Percentiles rank a stretch among this genome's conserved stretches.
Evolutionary conservation across 2,888 invertebrate species (phyloP).

Genomic region (Athalia circularis): DNA sequence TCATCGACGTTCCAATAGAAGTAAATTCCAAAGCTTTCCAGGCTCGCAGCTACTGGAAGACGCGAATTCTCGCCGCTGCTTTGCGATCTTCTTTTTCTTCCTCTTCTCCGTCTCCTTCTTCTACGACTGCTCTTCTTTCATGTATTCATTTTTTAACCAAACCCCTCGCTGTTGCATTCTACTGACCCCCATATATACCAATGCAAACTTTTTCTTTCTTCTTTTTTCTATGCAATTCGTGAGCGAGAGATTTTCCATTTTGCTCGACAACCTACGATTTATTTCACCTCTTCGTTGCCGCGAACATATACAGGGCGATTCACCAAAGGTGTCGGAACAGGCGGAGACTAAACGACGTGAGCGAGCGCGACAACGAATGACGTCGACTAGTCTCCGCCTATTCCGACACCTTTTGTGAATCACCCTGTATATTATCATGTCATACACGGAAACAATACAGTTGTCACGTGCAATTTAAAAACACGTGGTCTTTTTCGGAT

Average conservation of each 20-base stretch:
- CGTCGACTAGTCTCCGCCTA: too few relatives aligned
- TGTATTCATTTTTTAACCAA: background rate
- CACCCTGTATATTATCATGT: slow-evolving; percentile 4
- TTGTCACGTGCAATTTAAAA: slow-evolving; percentile 39
- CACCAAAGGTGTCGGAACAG: too few relatives aligned
- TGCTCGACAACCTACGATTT: background rate
- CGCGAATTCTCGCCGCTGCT: slow-evolving; percentile 22
- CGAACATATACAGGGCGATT: too few relatives aligned
- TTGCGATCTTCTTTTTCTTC: background rate
- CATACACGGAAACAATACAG: slow-evolving; percentile 13
- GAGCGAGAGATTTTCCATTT: too few relatives aligned
- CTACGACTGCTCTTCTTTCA: background rate
- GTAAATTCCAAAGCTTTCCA: slow-evolving; percentile 23
- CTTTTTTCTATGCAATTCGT: background rate
- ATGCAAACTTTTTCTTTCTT: background rate
- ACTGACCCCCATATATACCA: too few relatives aligned
- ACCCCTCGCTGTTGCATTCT: background rate
- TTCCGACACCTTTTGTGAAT: too few relatives aligned
- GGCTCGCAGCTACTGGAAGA: background rate
- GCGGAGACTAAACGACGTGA: too few relatives aligned
- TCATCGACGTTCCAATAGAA: background rate
- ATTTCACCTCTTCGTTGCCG: background rate
- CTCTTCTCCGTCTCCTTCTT: background rate
- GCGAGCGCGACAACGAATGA: too few relatives aligned
- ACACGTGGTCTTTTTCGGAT: slow-evolving; percentile 17